Evolutionary conservation across 2,797 vertebrate genomes (phyloP).

Genomic region (Luscinia megarhynchos): DNA sequence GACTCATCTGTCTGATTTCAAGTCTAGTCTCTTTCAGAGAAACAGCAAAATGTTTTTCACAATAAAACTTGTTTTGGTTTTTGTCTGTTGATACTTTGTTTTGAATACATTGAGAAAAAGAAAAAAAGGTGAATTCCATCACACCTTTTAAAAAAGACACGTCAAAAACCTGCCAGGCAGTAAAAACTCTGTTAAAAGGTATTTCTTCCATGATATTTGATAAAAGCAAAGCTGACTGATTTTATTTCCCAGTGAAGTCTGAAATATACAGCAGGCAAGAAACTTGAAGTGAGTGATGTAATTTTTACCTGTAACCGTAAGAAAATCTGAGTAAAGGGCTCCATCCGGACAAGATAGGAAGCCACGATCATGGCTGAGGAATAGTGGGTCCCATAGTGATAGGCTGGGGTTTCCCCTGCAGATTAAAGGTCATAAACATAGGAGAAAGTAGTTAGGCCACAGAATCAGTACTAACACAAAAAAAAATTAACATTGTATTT

Average conservation of each 20-base stretch:
- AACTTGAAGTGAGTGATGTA: not conserved
- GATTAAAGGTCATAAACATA: not conserved
- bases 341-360: constrained; percentile 96
- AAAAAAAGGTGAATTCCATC: not conserved
- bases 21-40: not conserved
- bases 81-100: not conserved
- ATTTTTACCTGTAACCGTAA: constrained; percentile 90
- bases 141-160: not conserved
- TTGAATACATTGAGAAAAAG: not conserved
- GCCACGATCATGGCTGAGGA: constrained; percentile 99
- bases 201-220: not conserved
- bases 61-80: not conserved
- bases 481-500: not conserved
- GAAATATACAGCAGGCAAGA: not conserved
- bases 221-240: not conserved
- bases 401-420: constrained; percentile 95
- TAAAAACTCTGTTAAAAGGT: not conserved
- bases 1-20: not conserved
- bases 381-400: constrained; percentile 98
- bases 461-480: not conserved
- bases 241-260: not conserved
- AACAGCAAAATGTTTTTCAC: not conserved
- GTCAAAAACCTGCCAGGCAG: not conserved
- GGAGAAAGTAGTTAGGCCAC: not conserved
- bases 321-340: constrained; percentile 98